Evolutionary conservation across 2,113 vertebrate genomes (phyloP), one percentile per base, ranked within the genome.

Genomic region (Coreoperca whiteheadi): DNA sequence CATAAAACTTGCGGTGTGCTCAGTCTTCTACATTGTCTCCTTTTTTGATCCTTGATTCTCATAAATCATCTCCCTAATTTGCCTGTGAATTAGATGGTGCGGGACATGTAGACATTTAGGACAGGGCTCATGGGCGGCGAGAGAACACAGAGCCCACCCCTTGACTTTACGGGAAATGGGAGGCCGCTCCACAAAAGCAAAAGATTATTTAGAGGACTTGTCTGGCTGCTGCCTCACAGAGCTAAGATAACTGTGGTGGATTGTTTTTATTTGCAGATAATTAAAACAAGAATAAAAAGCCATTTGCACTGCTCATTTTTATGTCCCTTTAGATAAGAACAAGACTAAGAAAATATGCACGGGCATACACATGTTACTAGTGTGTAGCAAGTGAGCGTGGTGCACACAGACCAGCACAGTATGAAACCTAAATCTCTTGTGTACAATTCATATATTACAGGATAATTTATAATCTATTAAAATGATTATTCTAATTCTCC

Each of bases 61-160:
- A 93, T 94, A 93, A 94, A 94, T 93, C 86, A 93, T 89, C 84
- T 89, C 81, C 71, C 60, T 92, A 91, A 93, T 94, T 94, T 94
- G 86, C 83, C 83, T 87, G 85, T 91, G 90, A 94, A 93, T 94
- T 89, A 94, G 89, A 96, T 85, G 89, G 83, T 91, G 90, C 65
- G 57, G 85, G 90, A 91, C 89, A 84, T 88, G 77, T 70, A 90
- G 87, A 90, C 82, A 72, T 89, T 90, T 68, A 90, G 87, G 81
- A 90, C 79, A 76, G 50, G 70, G 74, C 78, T 87, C 28, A 84
- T 67, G 64, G 81, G 81, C 66, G 67, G 76, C 7, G 65, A 72
- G 66, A 87, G 78, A 81, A 87, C 79, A 87, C 79, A 85, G 79
- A 92, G 90, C 90, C 92, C 90, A 77, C 90, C 91, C 86, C 89